Evolutionary conservation across 2,797 vertebrate species (phyloP), one percentile per base, ranked within the genome.

Genomic region (Mycteria americana): DNA sequence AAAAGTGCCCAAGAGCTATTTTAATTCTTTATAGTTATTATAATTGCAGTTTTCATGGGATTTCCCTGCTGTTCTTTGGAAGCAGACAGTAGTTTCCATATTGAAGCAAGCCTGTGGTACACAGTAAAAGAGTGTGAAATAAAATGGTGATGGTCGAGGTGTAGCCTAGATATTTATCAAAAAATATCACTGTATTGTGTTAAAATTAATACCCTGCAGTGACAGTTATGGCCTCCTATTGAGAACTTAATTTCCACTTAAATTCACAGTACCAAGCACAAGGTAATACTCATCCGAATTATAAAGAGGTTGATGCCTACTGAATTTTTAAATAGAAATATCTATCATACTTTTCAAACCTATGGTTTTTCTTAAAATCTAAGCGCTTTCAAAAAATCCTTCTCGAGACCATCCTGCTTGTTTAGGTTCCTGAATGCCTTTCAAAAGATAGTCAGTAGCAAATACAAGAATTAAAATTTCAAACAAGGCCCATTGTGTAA

Each of bases 1-100:
- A 95, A 91, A 95, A 91, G 33, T 90, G 72, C 93, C 96, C 93
- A 89, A 88, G 85, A 97, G 94, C 95, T 96, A 95, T 93, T 97
- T 95, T 88, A 96, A 88, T 93, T 93, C 93, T 91, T 92, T 96
- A 91, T 74, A 78, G 86, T 74, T 95, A 68, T 65, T 89, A 84
- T 95, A 95, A 95, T 91, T 91, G 89, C 75, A 73, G 79, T 96
- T 95, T 97, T 92, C 85, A 95, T 86, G 92, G 79, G 81, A 97
- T 96, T 95, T 93, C 48, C 73, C 65, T 92, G 85, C 87, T 92
- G 89, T 91, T 96, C 46, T 82, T 95, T 91, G 51, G 82, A 92
- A 92, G 35, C 41, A 89, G 73, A 56, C 16, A 24, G 50, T 54
- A 86, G 62, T 93, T 95, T 94, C 85, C 39, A 35, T 70, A 54